A percentile compares a stretch with the other conserved stretches of the same genome.
phyloP scores from a whole-genome alignment of 2,888 invertebrate genomes.

The Reticulitermes lucifugus region DNA sequence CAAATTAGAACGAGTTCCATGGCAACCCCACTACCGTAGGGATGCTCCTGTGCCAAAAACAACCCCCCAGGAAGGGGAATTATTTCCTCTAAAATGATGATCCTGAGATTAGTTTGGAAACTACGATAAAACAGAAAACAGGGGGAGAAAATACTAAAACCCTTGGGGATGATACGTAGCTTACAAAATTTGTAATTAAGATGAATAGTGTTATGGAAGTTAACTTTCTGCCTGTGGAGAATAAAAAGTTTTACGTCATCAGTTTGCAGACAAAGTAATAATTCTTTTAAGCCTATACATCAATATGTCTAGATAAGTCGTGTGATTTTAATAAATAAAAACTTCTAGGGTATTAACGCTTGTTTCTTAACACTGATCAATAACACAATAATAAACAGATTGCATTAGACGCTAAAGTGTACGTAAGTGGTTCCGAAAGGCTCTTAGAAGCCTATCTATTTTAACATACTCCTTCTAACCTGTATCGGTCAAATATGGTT shows the following conservation, averaged over 20 bases:
- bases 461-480: too few species aligned
- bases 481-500: too few species aligned
- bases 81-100: constrained; percentile 6
- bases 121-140: not conserved
- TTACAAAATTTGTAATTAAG: constrained; percentile 21
- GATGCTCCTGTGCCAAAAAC: not conserved
- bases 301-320: too few species aligned
- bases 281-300: too few species aligned
- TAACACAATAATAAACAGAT: too few species aligned
- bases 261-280: too few species aligned
- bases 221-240: constrained; percentile 5
- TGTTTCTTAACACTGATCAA: too few species aligned
- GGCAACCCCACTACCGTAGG: not conserved
- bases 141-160: not conserved
- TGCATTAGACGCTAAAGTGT: too few species aligned
- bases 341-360: too few species aligned
- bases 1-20: not conserved
- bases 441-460: too few species aligned
- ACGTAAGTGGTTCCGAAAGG: too few species aligned
- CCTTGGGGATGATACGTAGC: not conserved
- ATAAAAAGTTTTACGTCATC: constrained; percentile 1
- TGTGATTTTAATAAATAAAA: too few species aligned
- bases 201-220: not conserved
- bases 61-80: not conserved
- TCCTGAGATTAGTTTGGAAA: constrained; percentile 7